Evolutionary conservation across 2,113 vertebrate genomes (phyloP).

Genomic region (Xerus inauris): DNA sequence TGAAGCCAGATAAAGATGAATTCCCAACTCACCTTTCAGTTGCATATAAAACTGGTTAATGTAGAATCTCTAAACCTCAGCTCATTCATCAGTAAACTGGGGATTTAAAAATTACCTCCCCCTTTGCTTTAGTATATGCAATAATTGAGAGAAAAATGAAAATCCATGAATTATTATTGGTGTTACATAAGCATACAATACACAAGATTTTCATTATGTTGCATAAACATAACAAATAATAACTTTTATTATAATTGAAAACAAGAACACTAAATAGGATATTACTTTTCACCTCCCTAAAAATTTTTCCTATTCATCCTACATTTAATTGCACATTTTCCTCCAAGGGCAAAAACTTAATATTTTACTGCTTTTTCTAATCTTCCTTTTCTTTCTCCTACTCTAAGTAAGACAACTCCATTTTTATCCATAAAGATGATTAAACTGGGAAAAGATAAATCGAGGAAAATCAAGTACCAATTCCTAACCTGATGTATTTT

Average conservation of each 20-base stretch:
- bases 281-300: neutral
- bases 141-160: constrained; percentile 8
- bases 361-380: neutral
- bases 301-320: neutral
- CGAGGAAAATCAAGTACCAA: neutral
- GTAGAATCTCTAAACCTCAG: neutral
- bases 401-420: neutral
- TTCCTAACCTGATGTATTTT: neutral
- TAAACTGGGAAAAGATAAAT: neutral
- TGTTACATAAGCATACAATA: neutral
- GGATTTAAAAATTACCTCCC: neutral
- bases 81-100: neutral
- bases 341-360: neutral
- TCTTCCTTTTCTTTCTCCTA: neutral
- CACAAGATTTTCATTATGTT: neutral
- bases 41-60: neutral
- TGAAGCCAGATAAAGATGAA: neutral
- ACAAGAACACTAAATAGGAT: neutral
- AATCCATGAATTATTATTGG: neutral
- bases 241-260: neutral
- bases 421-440: neutral
- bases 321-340: neutral
- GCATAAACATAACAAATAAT: neutral
- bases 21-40: neutral
- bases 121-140: neutral